Percentiles rank a stretch among this genome's conserved stretches.
phyloP scores from a whole-genome alignment of 2,888 invertebrate genomes.

The Sialis lutaria region DNA sequence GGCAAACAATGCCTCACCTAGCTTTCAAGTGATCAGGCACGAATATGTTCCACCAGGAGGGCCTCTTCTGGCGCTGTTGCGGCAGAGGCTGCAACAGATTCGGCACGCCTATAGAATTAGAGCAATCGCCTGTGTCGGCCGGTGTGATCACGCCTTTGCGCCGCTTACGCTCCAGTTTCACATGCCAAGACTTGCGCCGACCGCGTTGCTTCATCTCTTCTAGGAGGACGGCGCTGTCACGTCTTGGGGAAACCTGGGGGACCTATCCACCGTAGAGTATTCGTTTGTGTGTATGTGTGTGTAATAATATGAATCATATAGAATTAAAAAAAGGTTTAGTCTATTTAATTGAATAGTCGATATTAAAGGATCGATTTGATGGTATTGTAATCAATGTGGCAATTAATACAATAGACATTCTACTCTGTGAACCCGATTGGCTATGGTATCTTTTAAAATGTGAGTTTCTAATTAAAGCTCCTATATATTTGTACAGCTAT shows the following conservation, averaged over 20 bases:
- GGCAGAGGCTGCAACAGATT: slow-evolving; percentile 18
- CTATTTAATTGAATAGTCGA: too few species aligned
- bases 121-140: slow-evolving; percentile 22
- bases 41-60: slow-evolving; percentile 83
- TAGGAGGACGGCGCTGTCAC: background rate
- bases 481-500: too few species aligned
- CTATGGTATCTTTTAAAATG: too few species aligned
- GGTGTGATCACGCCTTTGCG: slow-evolving; percentile 22
- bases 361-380: too few species aligned
- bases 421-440: too few species aligned
- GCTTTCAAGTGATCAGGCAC: slow-evolving; percentile 55
- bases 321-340: too few species aligned
- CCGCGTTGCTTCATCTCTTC: slow-evolving; percentile 8
- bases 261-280: background rate
- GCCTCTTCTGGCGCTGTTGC: slow-evolving; percentile 49
- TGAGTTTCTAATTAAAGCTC: too few species aligned
- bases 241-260: background rate
- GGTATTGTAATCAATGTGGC: too few species aligned
- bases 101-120: slow-evolving; percentile 5
- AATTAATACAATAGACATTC: too few species aligned
- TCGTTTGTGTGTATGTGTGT: background rate
- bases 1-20: slow-evolving; percentile 30
- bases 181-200: slow-evolving; percentile 26
- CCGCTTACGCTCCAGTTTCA: slow-evolving; percentile 25
- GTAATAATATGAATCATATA: too few species aligned